A percentile compares a stretch with the other conserved stretches of the same genome.
These are phyloP conservation scores for Xyrauchen texanus DNA, from an alignment of 2,113 vertebrate species.

Conservation along the genomic window DNA sequence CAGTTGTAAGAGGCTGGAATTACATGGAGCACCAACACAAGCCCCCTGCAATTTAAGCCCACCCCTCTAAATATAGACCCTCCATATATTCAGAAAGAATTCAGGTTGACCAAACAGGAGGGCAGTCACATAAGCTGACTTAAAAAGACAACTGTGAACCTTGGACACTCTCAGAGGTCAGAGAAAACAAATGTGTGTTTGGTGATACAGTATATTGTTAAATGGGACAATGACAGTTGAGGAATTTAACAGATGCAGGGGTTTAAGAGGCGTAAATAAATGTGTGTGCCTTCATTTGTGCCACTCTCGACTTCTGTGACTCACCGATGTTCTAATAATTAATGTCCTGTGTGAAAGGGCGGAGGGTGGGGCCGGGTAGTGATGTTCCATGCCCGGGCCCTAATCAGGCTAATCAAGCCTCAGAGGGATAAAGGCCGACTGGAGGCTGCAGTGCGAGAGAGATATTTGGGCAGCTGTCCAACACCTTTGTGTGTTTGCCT, in stretches of 20 bases:
- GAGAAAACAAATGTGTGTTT: background rate
- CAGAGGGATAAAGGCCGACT: too few species aligned
- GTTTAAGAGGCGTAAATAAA: background rate
- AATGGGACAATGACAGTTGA: background rate
- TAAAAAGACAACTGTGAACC: conserved; percentile 86
- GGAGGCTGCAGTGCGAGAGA: too few species aligned
- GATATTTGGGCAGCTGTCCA: too few species aligned
- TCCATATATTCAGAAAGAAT: conserved; percentile 82
- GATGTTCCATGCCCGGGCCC: too few species aligned
- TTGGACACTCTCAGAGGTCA: conserved; percentile 52
- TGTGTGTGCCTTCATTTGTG: background rate
- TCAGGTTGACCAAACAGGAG: conserved; percentile 77
- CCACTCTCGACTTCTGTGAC: too few species aligned
- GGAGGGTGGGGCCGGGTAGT: too few species aligned
- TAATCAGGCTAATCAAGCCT: too few species aligned
- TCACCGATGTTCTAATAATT: too few species aligned
- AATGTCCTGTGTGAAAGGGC: too few species aligned
- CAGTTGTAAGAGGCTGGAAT: conserved; percentile 66
- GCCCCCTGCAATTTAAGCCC: conserved; percentile 85
- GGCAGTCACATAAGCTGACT: conserved; percentile 69
- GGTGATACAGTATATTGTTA: background rate
- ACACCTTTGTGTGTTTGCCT: too few species aligned
- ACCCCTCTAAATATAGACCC: conserved; percentile 88
- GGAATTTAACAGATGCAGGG: background rate
- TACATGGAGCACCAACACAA: conserved; percentile 69